These are phyloP conservation scores for Druon quercuslanigerum DNA, from an alignment of 1,140 invertebrate genomes.

Conservation along the genomic window DNA sequence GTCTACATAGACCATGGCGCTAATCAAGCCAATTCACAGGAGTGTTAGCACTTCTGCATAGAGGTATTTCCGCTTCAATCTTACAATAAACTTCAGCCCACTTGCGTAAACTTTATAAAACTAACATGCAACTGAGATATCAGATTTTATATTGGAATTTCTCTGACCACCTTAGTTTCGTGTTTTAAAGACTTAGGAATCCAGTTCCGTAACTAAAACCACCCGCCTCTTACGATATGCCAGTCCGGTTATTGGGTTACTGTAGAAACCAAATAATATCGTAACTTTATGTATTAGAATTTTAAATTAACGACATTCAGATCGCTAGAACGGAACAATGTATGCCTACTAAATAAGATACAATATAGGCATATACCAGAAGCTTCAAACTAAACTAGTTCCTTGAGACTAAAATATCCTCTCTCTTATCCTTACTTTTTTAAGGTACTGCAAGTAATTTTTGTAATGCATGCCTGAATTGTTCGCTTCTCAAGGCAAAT, in stretches of 20 bases:
- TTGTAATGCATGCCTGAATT: too few relatives aligned
- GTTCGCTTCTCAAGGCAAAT: too few relatives aligned
- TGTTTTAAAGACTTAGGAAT: background rate
- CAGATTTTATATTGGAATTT: slow-evolving; percentile 12
- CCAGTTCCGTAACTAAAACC: background rate
- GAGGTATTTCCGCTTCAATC: background rate
- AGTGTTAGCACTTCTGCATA: background rate
- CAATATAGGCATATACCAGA: background rate
- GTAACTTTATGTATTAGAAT: slow-evolving; percentile 26
- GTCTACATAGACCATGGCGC: background rate
- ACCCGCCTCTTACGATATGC: slow-evolving; percentile 4
- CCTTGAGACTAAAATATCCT: too few relatives aligned
- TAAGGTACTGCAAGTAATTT: too few relatives aligned
- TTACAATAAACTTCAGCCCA: background rate
- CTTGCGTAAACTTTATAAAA: background rate
- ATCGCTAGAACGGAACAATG: slow-evolving; percentile 7
- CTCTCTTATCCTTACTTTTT: too few relatives aligned
- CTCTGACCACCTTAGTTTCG: background rate
- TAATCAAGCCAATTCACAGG: background rate
- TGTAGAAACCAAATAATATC: background rate
- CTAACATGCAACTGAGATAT: background rate
- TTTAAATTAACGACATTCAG: slow-evolving; percentile 17
- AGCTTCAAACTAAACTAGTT: background rate
- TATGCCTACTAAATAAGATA: slow-evolving; percentile 18
- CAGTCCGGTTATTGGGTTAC: background rate